Base-by-base conservation (phyloP, 1,140 invertebrate genomes). In the Protaetia brevitarsis region DNA sequence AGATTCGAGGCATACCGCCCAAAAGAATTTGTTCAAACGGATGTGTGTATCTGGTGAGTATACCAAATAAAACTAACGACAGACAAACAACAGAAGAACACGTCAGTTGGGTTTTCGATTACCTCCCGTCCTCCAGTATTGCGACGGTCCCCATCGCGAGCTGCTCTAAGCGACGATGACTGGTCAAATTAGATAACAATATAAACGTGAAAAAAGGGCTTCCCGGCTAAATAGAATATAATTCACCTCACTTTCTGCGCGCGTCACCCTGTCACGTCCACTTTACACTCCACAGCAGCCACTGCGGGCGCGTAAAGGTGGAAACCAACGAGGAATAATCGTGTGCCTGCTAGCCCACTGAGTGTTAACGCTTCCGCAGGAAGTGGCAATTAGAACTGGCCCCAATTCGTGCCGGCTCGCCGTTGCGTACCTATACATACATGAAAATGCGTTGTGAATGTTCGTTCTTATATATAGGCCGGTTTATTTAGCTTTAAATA, bases 281-380 rank as follows among this genome's bases (percentile, higher is more conserved):
- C 23, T 13, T 21, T 13, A 13, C 10, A 21, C 23, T 45, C 19
- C 19, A 45, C 41, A 21, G 5, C 23, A 45, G 41, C 2, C n/a
- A 45, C 13, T n/a, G 10, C 41, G 16, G 16, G 8, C 41, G 13
- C 23, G 13, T 45, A 19, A 45, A 45, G 41, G 41, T 45, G 41
- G 41, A 3, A 45, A 13, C n/a, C 34, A 37, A 16, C 1, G 11
- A 11, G 16, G 34, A 37, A 37, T 11, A 37, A 37, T 37, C 13
- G 41, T 5, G 41, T 45, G 41, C n/a, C 41, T 45, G 19, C 10
- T 45, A 45, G n/a, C 16, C 23, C n/a, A n/a, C n/a, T n/a, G n/a
- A n/a, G n/a, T 45, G 41, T 45, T 45, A 45, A 45, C 41, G 23
- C 41, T 45, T 45, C 41, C 41, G 41, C 41, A 45, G 41, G 41